These are phyloP conservation scores for Scaptomyza polygonia DNA, from an alignment of 2,888 invertebrate species.

Conservation along the genomic window DNA sequence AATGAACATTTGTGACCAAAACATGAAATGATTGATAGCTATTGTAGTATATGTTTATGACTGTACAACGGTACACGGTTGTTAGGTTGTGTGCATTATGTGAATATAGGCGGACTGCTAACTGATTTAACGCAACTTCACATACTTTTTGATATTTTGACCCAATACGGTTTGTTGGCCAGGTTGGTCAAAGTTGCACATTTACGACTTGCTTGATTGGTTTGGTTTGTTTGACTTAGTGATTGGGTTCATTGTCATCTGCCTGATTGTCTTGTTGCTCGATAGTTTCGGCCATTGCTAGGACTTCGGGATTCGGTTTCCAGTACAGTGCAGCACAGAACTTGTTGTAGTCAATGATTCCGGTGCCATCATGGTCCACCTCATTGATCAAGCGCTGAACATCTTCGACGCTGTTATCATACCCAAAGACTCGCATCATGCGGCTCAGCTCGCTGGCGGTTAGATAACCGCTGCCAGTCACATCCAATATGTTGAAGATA, in stretches of 20 bases:
- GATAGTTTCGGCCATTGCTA: neutral
- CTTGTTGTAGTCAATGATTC: conserved; percentile 17
- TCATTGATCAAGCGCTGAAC: conserved; percentile 34
- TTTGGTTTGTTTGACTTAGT: too few species aligned
- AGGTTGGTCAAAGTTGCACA: neutral
- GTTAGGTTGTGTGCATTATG: neutral
- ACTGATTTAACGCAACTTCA: neutral
- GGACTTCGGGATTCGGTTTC: conserved; percentile 1
- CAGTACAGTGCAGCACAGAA: conserved; percentile 37
- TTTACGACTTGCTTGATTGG: too few species aligned
- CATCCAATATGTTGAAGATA: conserved; percentile 33
- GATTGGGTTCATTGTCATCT: neutral
- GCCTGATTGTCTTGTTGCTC: neutral
- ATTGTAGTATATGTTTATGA: neutral
- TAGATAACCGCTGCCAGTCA: conserved; percentile 27
- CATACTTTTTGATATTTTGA: neutral
- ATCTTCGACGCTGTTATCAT: conserved; percentile 36
- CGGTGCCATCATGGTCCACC: conserved; percentile 9
- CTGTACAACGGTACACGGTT: neutral
- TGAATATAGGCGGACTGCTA: neutral
- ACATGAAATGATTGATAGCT: neutral
- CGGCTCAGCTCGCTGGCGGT: conserved; percentile 16
- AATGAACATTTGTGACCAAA: neutral
- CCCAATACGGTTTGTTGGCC: neutral
- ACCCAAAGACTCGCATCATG: conserved; percentile 41